Conservation (phyloP, 1,140 invertebrate genomes). For the Ooceraea biroi region DNA sequence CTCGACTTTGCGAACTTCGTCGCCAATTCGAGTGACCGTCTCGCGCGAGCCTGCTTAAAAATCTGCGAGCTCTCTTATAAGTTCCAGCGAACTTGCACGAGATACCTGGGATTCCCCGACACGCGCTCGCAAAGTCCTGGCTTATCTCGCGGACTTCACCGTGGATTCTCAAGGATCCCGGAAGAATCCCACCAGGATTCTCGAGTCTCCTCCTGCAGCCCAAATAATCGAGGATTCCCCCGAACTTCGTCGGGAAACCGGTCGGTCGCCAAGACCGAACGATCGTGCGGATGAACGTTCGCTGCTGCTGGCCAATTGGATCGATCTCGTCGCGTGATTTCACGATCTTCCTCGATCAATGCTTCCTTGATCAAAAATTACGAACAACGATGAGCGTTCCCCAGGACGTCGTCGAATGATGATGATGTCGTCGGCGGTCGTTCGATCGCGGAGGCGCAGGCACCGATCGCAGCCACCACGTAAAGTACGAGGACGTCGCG, state of each 20-base stretch:
- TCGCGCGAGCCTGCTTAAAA: constrained; percentile 46
- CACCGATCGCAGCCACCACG: constrained; percentile 39
- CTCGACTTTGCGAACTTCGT: constrained; percentile 12
- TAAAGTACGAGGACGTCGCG: constrained; percentile 73
- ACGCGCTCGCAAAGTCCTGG: constrained; percentile 13
- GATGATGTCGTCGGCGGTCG: constrained; percentile 19
- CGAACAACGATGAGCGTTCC: neutral
- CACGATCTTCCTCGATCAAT: neutral
- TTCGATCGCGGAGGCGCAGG: constrained; percentile 36
- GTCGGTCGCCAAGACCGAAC: neutral
- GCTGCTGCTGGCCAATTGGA: neutral
- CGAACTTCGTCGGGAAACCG: constrained; percentile 4
- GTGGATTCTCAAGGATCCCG: constrained; percentile 32
- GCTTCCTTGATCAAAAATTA: neutral
- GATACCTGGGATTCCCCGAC: constrained; percentile 40
- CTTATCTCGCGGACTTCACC: constrained; percentile 30
- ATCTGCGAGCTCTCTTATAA: constrained; percentile 36
- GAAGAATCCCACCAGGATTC: constrained; percentile 15
- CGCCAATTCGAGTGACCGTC: constrained; percentile 11
- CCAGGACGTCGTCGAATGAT: neutral
- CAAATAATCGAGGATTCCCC: constrained; percentile 2
- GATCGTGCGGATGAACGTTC: neutral
- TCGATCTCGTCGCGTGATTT: constrained; percentile 16
- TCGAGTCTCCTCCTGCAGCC: neutral
- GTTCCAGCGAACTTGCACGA: constrained; percentile 22